phyloP scores from a whole-genome alignment of 2,797 vertebrate species.

The Cercopithecus mitis region DNA sequence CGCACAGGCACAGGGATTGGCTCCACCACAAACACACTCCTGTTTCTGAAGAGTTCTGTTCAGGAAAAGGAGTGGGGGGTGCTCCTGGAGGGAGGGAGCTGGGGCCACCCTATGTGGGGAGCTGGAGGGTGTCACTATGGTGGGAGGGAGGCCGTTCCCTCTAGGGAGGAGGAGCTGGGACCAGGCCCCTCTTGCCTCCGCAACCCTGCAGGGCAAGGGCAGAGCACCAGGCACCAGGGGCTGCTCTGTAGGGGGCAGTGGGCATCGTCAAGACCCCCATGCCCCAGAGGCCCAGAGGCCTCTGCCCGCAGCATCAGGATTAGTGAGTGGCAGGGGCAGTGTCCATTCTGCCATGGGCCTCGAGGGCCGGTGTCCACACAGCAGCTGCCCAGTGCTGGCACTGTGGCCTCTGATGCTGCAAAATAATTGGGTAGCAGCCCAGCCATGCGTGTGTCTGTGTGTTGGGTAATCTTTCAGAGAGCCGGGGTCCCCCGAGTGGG shows the following conservation, averaged over 20 bases:
- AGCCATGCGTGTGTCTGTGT: background rate
- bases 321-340: background rate
- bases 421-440: background rate
- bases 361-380: background rate
- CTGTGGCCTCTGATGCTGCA: background rate
- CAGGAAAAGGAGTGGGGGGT: background rate
- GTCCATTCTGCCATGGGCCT: background rate
- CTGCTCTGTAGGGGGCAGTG: background rate
- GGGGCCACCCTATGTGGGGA: background rate
- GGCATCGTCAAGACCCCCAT: background rate
- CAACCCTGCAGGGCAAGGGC: background rate
- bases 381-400: background rate
- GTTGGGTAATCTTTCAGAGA: background rate
- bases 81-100: background rate
- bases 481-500: background rate
- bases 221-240: accelerated
- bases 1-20: background rate
- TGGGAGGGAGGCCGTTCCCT: background rate
- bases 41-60: background rate
- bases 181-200: background rate
- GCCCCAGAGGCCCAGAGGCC: background rate
- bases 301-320: background rate
- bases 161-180: background rate
- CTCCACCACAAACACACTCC: background rate
- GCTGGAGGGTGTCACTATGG: accelerated